Evolutionary conservation across 2,113 vertebrate species (phyloP).

Genomic region (Equus quagga): DNA sequence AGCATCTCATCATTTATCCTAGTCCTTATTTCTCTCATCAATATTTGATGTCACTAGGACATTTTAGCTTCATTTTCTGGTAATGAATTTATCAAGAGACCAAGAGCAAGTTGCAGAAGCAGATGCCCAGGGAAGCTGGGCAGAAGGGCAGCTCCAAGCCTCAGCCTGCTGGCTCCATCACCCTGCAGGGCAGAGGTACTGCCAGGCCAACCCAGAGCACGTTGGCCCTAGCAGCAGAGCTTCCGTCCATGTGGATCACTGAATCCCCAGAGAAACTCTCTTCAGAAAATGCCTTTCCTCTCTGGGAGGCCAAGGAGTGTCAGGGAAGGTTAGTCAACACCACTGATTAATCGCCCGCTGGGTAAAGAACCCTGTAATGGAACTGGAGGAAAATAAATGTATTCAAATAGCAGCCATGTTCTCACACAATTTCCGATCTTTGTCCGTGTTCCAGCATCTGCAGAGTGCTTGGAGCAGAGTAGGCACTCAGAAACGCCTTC

Average conservation of each 20-base stretch:
- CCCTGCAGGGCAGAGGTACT: not conserved
- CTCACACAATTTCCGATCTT: not conserved
- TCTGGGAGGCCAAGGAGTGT: not conserved
- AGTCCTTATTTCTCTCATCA: slow-evolving; percentile 81
- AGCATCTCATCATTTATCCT: slow-evolving; percentile 78
- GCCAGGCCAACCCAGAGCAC: rapidly evolving
- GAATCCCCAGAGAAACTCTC: slow-evolving; percentile 25
- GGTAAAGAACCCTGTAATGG: not conserved
- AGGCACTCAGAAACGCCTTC: not conserved
- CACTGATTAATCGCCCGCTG: slow-evolving; percentile 51
- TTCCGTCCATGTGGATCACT: not conserved
- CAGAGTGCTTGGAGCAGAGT: not conserved
- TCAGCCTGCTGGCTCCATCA: not conserved
- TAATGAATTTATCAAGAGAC: slow-evolving; percentile 72
- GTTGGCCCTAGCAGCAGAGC: not conserved
- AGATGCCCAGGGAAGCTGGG: not conserved
- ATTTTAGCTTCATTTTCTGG: slow-evolving; percentile 59
- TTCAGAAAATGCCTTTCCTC: slow-evolving; percentile 46
- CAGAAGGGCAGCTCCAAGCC: not conserved
- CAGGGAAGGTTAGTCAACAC: not conserved
- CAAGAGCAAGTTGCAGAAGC: slow-evolving; percentile 39
- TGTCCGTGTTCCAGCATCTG: not conserved
- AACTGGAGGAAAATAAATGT: not conserved
- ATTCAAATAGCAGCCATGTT: not conserved
- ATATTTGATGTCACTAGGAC: slow-evolving; percentile 69